These are phyloP conservation scores for Oncorhynchus tshawytscha DNA, from an alignment of 2,113 vertebrate genomes.

Conservation along the genomic window DNA sequence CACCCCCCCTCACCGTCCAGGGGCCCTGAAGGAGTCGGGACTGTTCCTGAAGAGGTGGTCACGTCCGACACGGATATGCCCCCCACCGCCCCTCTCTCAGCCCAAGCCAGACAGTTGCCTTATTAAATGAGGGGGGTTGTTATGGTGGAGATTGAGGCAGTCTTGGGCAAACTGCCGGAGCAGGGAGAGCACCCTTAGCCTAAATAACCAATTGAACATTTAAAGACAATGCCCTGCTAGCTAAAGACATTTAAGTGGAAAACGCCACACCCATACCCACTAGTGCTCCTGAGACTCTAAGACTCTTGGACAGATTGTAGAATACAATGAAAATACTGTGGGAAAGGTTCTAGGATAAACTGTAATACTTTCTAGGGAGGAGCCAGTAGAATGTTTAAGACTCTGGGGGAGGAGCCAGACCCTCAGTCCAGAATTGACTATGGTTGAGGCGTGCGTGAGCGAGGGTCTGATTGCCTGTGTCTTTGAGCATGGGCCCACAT, in stretches of 20 bases:
- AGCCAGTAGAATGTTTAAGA: slow-evolving; percentile 39
- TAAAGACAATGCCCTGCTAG: slow-evolving; percentile 64
- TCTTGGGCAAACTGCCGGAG: slow-evolving; percentile 82
- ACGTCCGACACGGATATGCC: slow-evolving; percentile 78
- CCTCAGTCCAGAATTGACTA: slow-evolving; percentile 79
- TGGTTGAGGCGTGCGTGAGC: slow-evolving; percentile 71
- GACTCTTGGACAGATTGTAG: slow-evolving; percentile 74
- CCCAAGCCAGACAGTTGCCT: slow-evolving; percentile 85
- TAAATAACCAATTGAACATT: slow-evolving; percentile 92
- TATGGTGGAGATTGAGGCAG: slow-evolving; percentile 90
- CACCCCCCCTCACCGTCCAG: slow-evolving; percentile 89
- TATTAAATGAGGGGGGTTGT: slow-evolving; percentile 86
- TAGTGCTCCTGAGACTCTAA: slow-evolving; percentile 87
- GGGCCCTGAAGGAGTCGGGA: slow-evolving; percentile 91
- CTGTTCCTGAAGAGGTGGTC: slow-evolving; percentile 97
- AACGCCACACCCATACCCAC: slow-evolving; percentile 82
- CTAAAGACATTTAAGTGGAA: slow-evolving; percentile 76
- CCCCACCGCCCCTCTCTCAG: slow-evolving; percentile 62
- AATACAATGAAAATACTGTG: slow-evolving; percentile 50
- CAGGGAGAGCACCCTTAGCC: slow-evolving; percentile 88
- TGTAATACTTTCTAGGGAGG: slow-evolving; percentile 53
- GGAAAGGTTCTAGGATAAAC: slow-evolving; percentile 80
- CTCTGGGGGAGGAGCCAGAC: slow-evolving; percentile 85
- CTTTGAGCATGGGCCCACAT: slow-evolving; percentile 74
- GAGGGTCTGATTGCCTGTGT: slow-evolving; percentile 48